These are phyloP conservation scores for Myzus persicae DNA, from an alignment of 1,140 invertebrate genomes.

Conservation along the genomic window DNA sequence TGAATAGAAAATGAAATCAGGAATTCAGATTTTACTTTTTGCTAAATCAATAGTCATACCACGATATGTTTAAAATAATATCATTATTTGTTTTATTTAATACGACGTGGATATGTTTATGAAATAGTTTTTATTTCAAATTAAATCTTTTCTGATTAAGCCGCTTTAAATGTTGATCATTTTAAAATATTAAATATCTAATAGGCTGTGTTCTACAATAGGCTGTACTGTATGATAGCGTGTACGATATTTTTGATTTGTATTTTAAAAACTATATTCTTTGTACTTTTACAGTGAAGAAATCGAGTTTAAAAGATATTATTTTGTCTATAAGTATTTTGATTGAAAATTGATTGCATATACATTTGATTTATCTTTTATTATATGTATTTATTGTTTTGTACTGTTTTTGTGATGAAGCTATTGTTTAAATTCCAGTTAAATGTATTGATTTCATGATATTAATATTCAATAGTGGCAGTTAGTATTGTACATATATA, in stretches of 20 bases:
- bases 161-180: neutral
- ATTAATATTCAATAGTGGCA: neutral
- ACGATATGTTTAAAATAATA: neutral
- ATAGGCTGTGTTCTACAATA: neutral
- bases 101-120: neutral
- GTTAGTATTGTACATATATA: no score
- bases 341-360: neutral
- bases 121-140: neutral
- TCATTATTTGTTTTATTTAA: neutral
- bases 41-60: neutral
- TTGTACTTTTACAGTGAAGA: no score
- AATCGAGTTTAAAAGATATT: no score
- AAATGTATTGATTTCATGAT: neutral
- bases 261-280: no score
- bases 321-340: no score
- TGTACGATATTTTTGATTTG: no score
- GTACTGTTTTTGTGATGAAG: neutral
- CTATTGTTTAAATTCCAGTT: neutral
- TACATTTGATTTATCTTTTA: neutral
- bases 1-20: neutral
- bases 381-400: neutral
- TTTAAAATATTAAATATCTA: neutral
- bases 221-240: no score
- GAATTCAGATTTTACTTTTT: neutral
- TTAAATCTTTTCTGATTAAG: neutral